Evolutionary conservation across 2,113 vertebrate species (phyloP), one percentile per base, ranked within the genome.

Genomic region (Channa maculata): DNA sequence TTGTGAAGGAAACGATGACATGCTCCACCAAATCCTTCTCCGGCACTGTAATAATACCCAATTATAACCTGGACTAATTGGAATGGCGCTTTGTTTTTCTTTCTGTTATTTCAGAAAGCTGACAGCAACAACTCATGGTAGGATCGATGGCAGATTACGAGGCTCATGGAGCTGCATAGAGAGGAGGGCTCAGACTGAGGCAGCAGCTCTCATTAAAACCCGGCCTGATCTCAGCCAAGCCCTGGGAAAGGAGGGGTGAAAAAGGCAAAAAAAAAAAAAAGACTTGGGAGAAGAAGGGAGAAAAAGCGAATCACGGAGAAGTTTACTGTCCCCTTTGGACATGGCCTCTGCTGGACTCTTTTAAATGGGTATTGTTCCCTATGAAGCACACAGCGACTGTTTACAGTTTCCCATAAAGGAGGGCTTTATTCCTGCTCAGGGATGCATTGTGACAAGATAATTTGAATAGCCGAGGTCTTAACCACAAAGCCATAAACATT

Each of bases 131-230:
- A 92, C 92, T 93, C 90, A 92, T 80, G 77, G 91, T 83, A 82
- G 91, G 92, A 94, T 94, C 93, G 92, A 94, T 94, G 93, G 83
- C 77, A 92, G 94, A 94, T 94, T 94, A 94, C 85, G 79, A 90
- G 89, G 86, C 90, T 91, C 92, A 92, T 94, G 93, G 92, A 89
- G 91, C 90, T 90, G 94, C 93, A 94, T 93, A 92, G 92, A 90
- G 89, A 92, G 72, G 80, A 91, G 86, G 86, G 92, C 91, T 94
- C 89, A 92, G 86, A 76, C 78, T 75, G 65, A 70, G 67, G 81
- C 88, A 83, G 83, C 64, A 52, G 84, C 90, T 85, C 92, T 94
- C 92, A 93, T 94, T 94, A 94, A 93, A 92, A 85, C 75, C 41
- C 6, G 64, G 61, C 79, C 86, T 88, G 87, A 92, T 92, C 92